These are phyloP conservation scores for Larimichthys polyactis DNA, from an alignment of 2,113 vertebrate genomes.

Conservation along the genomic window DNA sequence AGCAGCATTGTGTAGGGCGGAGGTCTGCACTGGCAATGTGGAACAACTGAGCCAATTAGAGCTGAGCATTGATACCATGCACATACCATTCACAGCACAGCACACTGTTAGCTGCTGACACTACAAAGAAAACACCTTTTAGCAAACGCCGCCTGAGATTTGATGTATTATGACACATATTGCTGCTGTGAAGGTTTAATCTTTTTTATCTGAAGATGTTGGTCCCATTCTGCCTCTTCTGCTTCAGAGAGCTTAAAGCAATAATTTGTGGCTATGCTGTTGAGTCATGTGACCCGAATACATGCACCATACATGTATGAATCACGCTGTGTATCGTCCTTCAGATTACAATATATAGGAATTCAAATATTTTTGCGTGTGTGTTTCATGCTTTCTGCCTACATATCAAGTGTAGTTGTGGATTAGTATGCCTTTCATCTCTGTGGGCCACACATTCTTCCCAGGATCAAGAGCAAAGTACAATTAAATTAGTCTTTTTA, in stretches of 20 bases:
- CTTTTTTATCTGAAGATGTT: background rate
- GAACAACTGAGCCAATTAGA: conserved; percentile 67
- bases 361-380: background rate
- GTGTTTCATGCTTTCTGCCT: conserved; percentile 44
- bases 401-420: conserved; percentile 62
- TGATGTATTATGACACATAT: background rate
- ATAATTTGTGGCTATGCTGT: background rate
- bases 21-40: conserved; percentile 58
- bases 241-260: conserved; percentile 6
- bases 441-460: conserved; percentile 80
- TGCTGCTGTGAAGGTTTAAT: background rate
- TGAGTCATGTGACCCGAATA: background rate
- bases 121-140: conserved; percentile 10
- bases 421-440: conserved; percentile 84
- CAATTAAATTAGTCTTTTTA: conserved; percentile 82
- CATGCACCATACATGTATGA: background rate
- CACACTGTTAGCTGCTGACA: background rate
- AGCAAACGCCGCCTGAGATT: background rate
- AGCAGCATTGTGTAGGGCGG: conserved; percentile 66
- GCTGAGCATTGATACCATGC: conserved; percentile 34
- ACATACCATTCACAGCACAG: conserved; percentile 37
- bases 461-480: conserved; percentile 83
- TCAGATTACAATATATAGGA: background rate
- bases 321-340: background rate
- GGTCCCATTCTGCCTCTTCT: background rate